These are phyloP conservation scores for Girardinichthys multiradiatus DNA, from an alignment of 2,113 vertebrate species.

Conservation along the genomic window DNA sequence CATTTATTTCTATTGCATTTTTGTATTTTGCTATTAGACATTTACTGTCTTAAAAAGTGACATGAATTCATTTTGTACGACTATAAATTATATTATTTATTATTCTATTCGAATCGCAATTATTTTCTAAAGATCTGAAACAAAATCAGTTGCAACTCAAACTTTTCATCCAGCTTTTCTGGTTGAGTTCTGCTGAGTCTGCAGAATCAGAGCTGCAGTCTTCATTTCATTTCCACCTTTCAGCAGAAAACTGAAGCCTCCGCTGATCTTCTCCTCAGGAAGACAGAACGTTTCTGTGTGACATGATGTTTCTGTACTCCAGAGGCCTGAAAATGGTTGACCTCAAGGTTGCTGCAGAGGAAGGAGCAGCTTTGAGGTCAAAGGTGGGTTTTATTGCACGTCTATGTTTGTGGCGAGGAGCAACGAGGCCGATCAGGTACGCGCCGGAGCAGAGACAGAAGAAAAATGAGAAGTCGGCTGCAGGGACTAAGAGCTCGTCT, in stretches of 20 bases:
- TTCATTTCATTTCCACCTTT: not conserved
- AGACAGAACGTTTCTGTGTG: not conserved
- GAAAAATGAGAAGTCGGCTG: no score
- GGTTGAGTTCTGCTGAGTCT: not conserved
- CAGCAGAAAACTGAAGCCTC: not conserved
- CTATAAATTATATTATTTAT: no score
- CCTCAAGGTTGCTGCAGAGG: constrained; percentile 3
- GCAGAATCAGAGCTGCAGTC: not conserved
- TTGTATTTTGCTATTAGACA: no score
- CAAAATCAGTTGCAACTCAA: no score
- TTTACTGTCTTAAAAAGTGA: no score
- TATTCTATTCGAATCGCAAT: no score
- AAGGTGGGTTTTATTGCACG: constrained; percentile 6
- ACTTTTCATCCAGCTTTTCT: no score
- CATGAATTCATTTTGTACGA: no score
- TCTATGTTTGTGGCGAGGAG: not conserved
- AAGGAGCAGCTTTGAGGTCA: not conserved
- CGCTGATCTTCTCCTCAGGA: not conserved
- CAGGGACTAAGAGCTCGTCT: not conserved
- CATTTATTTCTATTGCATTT: no score
- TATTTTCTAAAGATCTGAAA: no score
- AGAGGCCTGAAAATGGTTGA: not conserved
- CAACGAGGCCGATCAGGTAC: constrained; percentile 26
- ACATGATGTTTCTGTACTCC: not conserved
- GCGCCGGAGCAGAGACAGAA: no score